Percentiles rank a stretch among this genome's conserved stretches.
Evolutionary conservation across 2,113 vertebrate species (phyloP).

Genomic region (Coturnix japonica): DNA sequence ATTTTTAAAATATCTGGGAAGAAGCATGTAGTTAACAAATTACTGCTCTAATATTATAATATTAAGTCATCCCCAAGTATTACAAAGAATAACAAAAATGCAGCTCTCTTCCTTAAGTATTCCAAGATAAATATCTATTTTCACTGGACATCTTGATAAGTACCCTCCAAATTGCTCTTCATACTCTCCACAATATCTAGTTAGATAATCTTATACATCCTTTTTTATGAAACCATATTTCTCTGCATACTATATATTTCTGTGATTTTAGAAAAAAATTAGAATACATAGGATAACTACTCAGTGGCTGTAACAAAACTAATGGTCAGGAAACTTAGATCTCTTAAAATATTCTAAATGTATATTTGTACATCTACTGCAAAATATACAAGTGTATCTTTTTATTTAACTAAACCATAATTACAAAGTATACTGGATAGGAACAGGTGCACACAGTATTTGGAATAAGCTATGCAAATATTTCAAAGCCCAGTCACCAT

Average conservation of each 20-base stretch:
- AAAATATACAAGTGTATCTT: neutral
- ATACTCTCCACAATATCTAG: neutral
- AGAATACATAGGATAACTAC: neutral
- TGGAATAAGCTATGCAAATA: slow-evolving; percentile 64
- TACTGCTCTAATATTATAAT: neutral
- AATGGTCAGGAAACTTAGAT: neutral
- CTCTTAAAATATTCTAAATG: neutral
- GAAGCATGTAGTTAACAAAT: neutral
- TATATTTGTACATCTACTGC: neutral
- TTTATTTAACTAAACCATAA: slow-evolving; percentile 41
- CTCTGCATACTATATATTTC: neutral
- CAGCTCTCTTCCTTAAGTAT: neutral
- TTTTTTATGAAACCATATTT: neutral
- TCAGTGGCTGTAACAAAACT: neutral
- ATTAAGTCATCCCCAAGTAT: neutral
- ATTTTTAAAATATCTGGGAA: neutral
- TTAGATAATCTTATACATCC: neutral
- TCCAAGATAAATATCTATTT: neutral
- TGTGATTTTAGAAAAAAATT: neutral
- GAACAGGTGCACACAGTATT: slow-evolving; percentile 71
- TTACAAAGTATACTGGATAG: slow-evolving; percentile 63
- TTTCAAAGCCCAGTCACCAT: slow-evolving; percentile 63
- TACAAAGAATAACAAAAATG: neutral
- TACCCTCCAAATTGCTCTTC: neutral
- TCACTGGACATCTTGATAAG: neutral